phyloP scores from a whole-genome alignment of 2,888 invertebrate species.

The Caenorhabditis zanzibari region DNA sequence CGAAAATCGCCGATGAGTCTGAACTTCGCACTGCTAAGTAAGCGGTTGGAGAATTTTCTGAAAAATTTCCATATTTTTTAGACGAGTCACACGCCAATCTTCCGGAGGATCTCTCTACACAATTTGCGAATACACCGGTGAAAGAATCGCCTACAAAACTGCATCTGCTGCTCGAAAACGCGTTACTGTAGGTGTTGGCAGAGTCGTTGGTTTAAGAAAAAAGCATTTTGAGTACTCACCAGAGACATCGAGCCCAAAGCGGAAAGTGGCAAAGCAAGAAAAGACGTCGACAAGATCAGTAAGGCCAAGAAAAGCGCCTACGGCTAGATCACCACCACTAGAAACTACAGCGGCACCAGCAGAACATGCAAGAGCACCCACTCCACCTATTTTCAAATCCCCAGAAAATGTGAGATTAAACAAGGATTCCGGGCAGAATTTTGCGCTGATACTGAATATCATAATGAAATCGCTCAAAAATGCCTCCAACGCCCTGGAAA shows the following conservation, averaged over 20 bases:
- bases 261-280: not conserved
- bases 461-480: not conserved
- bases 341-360: too few relatives aligned
- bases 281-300: too few relatives aligned
- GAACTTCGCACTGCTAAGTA: not conserved
- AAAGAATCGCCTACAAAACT: not conserved
- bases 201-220: not conserved
- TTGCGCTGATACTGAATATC: too few relatives aligned
- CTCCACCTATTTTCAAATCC: too few relatives aligned
- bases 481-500: too few relatives aligned
- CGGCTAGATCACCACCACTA: too few relatives aligned
- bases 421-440: too few relatives aligned
- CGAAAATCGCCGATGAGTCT: not conserved
- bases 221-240: not conserved
- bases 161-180: not conserved
- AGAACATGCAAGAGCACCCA: too few relatives aligned
- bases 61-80: not conserved
- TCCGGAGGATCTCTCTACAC: not conserved
- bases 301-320: too few relatives aligned
- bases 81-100: slow-evolving; percentile 5
- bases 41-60: not conserved
- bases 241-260: not conserved
- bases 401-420: too few relatives aligned
- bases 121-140: not conserved
- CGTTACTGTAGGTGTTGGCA: not conserved